Conservation (phyloP, 2,113 vertebrate genomes). For the Phoenicopterus ruber region DNA sequence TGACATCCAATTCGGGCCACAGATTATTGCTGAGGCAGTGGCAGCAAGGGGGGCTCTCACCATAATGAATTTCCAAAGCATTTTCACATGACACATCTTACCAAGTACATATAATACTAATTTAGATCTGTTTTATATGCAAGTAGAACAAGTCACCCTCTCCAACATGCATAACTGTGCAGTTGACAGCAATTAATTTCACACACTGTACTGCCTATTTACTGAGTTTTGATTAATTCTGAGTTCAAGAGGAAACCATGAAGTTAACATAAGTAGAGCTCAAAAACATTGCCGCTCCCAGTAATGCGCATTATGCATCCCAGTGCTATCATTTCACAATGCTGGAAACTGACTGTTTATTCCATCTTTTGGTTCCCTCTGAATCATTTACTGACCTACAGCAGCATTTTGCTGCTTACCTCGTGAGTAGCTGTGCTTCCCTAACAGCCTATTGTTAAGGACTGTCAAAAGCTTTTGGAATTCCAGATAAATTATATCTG, state of each 20-base stretch:
- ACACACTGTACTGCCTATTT: not conserved
- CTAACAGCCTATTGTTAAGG: not conserved
- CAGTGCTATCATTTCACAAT: not conserved
- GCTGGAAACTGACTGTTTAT: not conserved
- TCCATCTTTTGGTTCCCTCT: not conserved
- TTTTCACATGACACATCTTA: not conserved
- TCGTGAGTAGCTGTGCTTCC: not conserved
- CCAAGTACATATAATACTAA: not conserved
- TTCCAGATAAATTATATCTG: not conserved
- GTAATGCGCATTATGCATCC: not conserved
- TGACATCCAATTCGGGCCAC: not conserved
- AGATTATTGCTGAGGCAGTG: not conserved
- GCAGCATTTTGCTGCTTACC: not conserved
- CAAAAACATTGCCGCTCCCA: not conserved
- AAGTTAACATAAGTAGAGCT: not conserved
- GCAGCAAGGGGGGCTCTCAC: not conserved
- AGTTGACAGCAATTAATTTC: not conserved
- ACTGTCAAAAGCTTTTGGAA: slow-evolving; percentile 30
- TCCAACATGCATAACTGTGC: not conserved
- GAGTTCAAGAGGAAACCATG: not conserved
- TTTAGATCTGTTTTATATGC: not conserved
- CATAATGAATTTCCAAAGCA: not conserved
- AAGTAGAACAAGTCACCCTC: not conserved
- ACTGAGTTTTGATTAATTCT: not conserved
- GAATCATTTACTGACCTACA: not conserved